phyloP scores from a whole-genome alignment of 2,113 vertebrate genomes.

The Brachypteracias leptosomus region DNA sequence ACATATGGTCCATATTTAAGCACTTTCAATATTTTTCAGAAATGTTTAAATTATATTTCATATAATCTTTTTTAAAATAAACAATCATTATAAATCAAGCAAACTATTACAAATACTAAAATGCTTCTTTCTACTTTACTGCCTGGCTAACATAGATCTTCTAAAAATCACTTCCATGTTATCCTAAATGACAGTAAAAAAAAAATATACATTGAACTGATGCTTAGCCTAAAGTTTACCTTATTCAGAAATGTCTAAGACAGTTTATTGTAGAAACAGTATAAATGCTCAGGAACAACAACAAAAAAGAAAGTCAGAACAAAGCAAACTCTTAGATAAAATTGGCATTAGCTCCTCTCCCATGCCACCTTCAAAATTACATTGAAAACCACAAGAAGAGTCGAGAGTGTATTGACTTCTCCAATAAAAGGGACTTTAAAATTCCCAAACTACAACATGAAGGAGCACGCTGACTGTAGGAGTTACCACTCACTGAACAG shows the following conservation, averaged over 20 bases:
- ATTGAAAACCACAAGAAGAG: background rate
- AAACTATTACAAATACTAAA: background rate
- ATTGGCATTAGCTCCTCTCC: background rate
- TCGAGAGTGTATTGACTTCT: background rate
- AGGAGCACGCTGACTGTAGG: background rate
- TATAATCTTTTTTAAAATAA: background rate
- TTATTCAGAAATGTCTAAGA: background rate
- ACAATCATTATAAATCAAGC: background rate
- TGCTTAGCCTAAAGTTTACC: background rate
- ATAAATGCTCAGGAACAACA: background rate
- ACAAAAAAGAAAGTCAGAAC: background rate
- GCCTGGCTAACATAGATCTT: background rate
- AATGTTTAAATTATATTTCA: background rate
- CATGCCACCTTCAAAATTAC: background rate
- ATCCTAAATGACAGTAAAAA: background rate
- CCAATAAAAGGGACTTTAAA: background rate
- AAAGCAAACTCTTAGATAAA: background rate
- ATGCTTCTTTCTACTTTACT: background rate
- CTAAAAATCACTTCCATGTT: background rate
- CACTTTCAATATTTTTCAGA: background rate
- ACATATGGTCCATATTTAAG: background rate
- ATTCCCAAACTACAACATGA: background rate
- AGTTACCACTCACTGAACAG: background rate
- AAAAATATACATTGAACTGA: background rate
- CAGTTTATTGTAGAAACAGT: background rate